phyloP scores from a whole-genome alignment of 2,797 vertebrate species.

The Molothrus ater region DNA sequence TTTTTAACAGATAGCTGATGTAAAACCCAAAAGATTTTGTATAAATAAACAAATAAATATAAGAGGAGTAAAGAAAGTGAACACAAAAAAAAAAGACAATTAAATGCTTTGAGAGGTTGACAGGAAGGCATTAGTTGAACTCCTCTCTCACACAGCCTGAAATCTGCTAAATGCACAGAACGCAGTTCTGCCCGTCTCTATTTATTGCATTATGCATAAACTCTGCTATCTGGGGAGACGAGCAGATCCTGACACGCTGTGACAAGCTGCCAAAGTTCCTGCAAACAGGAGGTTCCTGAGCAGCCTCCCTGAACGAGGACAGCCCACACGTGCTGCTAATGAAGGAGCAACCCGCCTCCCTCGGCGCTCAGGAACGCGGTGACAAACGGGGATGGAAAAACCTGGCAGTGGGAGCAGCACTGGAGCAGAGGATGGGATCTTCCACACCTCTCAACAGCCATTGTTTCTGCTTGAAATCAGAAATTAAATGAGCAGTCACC shows the following conservation, averaged over 20 bases:
- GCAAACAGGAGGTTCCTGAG: constrained; percentile 12
- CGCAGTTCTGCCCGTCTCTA: not conserved
- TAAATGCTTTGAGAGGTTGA: not conserved
- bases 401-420: not conserved
- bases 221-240: not conserved
- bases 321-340: not conserved
- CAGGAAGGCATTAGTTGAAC: not conserved
- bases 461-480: not conserved
- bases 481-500: not conserved
- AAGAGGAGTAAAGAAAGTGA: not conserved
- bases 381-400: accelerated
- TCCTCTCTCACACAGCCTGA: not conserved
- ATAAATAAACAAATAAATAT: not conserved
- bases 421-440: not conserved
- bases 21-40: not conserved
- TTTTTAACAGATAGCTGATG: not conserved
- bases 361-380: not conserved
- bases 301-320: not conserved
- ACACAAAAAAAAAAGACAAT: not conserved
- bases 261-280: constrained; percentile 36
- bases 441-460: not conserved
- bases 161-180: not conserved
- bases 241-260: not conserved
- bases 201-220: constrained; percentile 42
- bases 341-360: not conserved